These are phyloP conservation scores for Leptinotarsa lineolata DNA, from an alignment of 1,140 invertebrate species.

Conservation along the genomic window DNA sequence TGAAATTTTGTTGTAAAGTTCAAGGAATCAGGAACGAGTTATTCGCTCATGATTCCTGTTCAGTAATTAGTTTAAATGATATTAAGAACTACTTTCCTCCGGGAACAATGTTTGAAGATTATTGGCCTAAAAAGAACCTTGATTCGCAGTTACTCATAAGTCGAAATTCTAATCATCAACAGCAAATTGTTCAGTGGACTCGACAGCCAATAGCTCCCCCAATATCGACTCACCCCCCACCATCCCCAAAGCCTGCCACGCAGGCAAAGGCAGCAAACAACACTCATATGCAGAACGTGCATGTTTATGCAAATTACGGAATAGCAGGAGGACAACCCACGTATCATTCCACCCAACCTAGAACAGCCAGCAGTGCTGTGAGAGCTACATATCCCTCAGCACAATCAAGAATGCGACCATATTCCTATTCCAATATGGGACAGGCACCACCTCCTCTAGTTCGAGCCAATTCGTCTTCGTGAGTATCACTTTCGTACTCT, in stretches of 20 bases:
- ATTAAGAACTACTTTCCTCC: constrained; percentile 89
- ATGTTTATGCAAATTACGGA: constrained; percentile 43
- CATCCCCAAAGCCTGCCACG: constrained; percentile 59
- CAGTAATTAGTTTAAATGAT: constrained; percentile 85
- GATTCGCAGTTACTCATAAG: constrained; percentile 69
- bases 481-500: constrained; percentile 33
- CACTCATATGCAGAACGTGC: constrained; percentile 46
- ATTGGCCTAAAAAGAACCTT: constrained; percentile 86
- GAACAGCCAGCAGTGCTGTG: constrained; percentile 43
- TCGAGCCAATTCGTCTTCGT: constrained; percentile 54
- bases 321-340: constrained; percentile 44
- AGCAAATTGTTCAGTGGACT: constrained; percentile 67
- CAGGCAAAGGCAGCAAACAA: constrained; percentile 58
- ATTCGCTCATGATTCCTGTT: constrained; percentile 86
- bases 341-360: constrained; percentile 44
- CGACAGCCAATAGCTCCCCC: constrained; percentile 61
- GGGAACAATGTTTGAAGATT: constrained; percentile 86
- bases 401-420: constrained; percentile 51
- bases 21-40: constrained; percentile 89
- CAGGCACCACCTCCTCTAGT: constrained; percentile 63
- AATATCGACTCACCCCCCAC: constrained; percentile 50
- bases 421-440: constrained; percentile 51
- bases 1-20: constrained; percentile 93
- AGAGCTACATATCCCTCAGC: constrained; percentile 56
- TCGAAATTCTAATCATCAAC: constrained; percentile 59